These are phyloP conservation scores for Melanotaenia boesemani DNA, from an alignment of 2,797 vertebrate species.

Conservation along the genomic window DNA sequence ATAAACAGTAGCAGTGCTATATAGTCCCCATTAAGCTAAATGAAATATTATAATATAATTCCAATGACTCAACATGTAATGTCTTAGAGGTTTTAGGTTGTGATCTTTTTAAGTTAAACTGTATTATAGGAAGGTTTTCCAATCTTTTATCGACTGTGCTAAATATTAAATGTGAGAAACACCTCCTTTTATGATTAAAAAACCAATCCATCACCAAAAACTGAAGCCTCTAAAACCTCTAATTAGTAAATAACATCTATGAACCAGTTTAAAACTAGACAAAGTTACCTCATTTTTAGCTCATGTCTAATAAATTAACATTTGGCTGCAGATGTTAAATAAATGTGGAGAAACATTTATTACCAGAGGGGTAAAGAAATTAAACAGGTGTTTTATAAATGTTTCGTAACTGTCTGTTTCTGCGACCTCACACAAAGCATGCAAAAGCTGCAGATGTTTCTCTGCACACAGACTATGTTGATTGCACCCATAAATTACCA, in stretches of 20 bases:
- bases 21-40: neutral
- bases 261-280: neutral
- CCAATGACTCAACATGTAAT: neutral
- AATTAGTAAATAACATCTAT: neutral
- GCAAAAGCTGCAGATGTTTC: neutral
- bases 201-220: neutral
- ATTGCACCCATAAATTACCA: neutral
- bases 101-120: neutral
- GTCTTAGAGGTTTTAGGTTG: neutral
- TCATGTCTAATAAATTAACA: neutral
- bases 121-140: neutral
- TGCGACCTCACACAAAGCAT: neutral
- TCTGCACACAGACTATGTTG: too few relatives aligned
- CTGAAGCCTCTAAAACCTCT: neutral
- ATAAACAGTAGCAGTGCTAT: neutral
- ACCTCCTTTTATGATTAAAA: neutral
- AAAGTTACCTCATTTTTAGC: neutral
- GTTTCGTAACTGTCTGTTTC: neutral
- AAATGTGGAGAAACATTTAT: neutral
- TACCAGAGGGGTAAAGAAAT: neutral
- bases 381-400: neutral
- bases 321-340: neutral
- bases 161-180: neutral
- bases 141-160: neutral
- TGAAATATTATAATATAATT: conserved; percentile 3